These are phyloP conservation scores for Todiramphus saurophagus DNA, from an alignment of 2,113 vertebrate genomes.

Conservation along the genomic window DNA sequence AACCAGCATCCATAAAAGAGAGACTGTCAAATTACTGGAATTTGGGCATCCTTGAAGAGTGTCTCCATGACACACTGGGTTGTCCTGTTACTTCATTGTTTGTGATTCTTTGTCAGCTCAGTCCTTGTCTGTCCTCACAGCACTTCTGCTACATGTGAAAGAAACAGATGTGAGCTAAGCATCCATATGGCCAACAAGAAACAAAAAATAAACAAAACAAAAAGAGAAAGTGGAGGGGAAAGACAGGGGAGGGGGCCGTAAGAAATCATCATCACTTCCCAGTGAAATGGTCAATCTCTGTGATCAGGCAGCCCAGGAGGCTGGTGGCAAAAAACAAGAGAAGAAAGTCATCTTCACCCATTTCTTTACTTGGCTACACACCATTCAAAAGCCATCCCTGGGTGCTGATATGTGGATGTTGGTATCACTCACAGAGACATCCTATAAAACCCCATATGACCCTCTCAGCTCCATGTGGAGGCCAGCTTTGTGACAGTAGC, in stretches of 20 bases:
- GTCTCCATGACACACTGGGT: background rate
- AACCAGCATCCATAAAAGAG: background rate
- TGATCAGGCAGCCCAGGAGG: background rate
- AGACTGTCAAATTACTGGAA: background rate
- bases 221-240: background rate
- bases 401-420: background rate
- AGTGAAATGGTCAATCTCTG: rapidly evolving
- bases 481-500: background rate
- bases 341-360: background rate
- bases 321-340: background rate
- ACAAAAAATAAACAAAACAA: background rate
- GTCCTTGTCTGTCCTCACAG: rapidly evolving
- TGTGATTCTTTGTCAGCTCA: background rate
- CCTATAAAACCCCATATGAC: rapidly evolving
- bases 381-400: background rate
- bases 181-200: background rate
- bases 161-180: background rate
- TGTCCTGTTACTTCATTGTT: background rate
- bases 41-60: background rate
- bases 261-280: background rate
- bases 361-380: background rate
- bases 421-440: background rate
- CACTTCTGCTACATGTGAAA: background rate
- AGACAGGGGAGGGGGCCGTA: background rate
- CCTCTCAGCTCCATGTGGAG: background rate